Evolutionary conservation across 2,113 vertebrate genomes (phyloP).

Genomic region (Gymnocephalus cernua): DNA sequence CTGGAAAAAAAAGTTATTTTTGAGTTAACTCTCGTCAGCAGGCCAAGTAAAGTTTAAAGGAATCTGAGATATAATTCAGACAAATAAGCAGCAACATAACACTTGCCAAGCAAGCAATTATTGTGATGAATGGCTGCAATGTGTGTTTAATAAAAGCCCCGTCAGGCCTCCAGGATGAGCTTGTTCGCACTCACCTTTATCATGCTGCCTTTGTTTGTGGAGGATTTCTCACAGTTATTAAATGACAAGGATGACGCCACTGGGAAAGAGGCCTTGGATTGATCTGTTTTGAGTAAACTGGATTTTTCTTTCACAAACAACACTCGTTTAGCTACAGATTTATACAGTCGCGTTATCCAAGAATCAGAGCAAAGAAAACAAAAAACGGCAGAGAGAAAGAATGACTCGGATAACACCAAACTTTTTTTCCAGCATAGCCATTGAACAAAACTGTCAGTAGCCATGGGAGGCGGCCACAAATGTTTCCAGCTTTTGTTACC

Average conservation of each 20-base stretch:
- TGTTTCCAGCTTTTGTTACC: constrained; percentile 80
- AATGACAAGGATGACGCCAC: constrained; percentile 32
- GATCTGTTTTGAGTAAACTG: constrained; percentile 44
- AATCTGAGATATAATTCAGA: constrained; percentile 35
- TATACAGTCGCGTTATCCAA: constrained; percentile 24
- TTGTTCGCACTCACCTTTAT: constrained; percentile 48
- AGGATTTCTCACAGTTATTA: constrained; percentile 12
- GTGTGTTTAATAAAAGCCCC: constrained; percentile 43
- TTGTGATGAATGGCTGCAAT: constrained; percentile 44
- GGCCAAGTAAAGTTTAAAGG: constrained; percentile 4
- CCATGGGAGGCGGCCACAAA: constrained; percentile 71
- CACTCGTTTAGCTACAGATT: constrained; percentile 16
- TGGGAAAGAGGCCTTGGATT: constrained; percentile 39
- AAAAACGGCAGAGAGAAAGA: constrained; percentile 19
- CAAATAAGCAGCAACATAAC: constrained; percentile 24
- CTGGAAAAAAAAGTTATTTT: neutral
- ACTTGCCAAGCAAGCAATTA: constrained; percentile 40
- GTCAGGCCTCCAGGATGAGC: constrained; percentile 22
- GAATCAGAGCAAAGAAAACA: neutral
- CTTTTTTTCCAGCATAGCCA: constrained; percentile 58
- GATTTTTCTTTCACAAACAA: constrained; percentile 16
- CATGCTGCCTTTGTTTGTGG: constrained; percentile 23
- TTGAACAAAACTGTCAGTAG: constrained; percentile 54
- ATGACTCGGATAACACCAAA: constrained; percentile 49
- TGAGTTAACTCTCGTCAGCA: neutral